Conservation (phyloP, 2,113 vertebrate species). For the Spea multiplicata region DNA sequence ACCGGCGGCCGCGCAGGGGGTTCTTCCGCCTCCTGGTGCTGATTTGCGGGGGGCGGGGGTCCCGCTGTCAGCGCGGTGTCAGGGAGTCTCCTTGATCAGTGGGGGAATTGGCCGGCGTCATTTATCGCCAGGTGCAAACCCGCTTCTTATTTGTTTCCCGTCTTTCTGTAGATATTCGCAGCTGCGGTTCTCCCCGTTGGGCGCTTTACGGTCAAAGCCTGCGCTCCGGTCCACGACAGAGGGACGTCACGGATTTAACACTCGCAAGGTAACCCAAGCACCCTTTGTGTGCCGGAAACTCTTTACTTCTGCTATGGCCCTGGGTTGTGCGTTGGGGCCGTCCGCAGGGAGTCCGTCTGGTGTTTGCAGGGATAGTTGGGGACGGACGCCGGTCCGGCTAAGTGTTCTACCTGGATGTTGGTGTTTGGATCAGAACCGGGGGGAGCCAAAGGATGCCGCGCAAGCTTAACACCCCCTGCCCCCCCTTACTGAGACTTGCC, state of each 20-base stretch:
- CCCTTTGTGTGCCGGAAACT: background rate
- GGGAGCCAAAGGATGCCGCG: too few relatives aligned
- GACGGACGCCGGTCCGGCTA: too few relatives aligned
- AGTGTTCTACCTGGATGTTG: too few relatives aligned
- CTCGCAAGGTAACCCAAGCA: conserved; percentile 3
- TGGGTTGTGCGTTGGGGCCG: too few relatives aligned
- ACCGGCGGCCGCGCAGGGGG: too few relatives aligned
- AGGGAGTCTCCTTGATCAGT: conserved; percentile 2
- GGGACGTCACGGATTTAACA: background rate
- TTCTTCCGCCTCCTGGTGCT: background rate
- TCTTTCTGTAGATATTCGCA: conserved; percentile 15
- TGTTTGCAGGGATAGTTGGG: too few relatives aligned
- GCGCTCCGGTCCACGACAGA: conserved; percentile 12
- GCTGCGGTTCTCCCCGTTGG: conserved; percentile 15
- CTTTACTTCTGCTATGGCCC: too few relatives aligned
- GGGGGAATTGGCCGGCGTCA: conserved; percentile 2
- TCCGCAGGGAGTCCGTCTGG: too few relatives aligned
- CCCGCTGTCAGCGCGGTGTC: background rate
- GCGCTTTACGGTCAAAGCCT: conserved; percentile 1
- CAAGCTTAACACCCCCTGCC: too few relatives aligned
- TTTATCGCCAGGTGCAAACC: conserved; percentile 9
- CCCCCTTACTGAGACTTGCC: too few relatives aligned
- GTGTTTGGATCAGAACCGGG: too few relatives aligned
- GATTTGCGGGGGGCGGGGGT: background rate
- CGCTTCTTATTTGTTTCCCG: background rate